Percentiles rank a stretch among this genome's conserved stretches.
Evolutionary conservation across 1,140 invertebrate species (phyloP).

Genomic region (Bombus sylvicola): DNA sequence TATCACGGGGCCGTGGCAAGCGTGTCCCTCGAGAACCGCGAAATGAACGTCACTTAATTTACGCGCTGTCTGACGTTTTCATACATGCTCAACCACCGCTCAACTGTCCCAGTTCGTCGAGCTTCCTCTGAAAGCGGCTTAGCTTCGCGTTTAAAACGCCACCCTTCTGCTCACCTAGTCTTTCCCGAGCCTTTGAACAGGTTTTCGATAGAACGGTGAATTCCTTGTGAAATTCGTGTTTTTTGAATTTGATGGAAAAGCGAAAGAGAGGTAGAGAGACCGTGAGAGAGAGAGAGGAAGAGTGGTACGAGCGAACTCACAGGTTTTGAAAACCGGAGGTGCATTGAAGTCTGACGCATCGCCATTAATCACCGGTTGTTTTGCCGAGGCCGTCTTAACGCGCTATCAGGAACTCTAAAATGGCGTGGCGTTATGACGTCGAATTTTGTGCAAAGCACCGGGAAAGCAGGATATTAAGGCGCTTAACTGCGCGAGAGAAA

Average conservation of each 20-base stretch:
- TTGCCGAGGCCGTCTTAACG: slow-evolving; percentile 10
- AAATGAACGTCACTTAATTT: slow-evolving; percentile 41
- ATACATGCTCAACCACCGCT: not conserved
- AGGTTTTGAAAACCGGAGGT: not conserved
- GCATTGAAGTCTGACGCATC: slow-evolving; percentile 1
- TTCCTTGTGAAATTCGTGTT: slow-evolving; percentile 4
- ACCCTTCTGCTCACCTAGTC: not conserved
- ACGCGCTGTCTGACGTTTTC: slow-evolving; percentile 34
- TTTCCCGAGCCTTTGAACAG: not conserved
- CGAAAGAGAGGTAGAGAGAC: not conserved
- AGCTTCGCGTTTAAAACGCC: not conserved
- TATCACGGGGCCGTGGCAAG: slow-evolving; percentile 21
- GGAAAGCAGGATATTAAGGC: not conserved
- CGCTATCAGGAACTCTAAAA: slow-evolving; percentile 18
- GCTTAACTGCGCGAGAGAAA: not conserved
- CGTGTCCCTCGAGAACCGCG: slow-evolving; percentile 10
- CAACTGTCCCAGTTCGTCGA: slow-evolving; percentile 37
- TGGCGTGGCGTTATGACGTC: slow-evolving; percentile 15
- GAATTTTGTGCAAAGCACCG: slow-evolving; percentile 16
- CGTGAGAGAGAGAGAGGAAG: not conserved
- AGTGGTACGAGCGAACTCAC: not conserved
- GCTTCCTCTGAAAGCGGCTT: not conserved
- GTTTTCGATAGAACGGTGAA: not conserved
- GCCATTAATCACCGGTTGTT: slow-evolving; percentile 25
- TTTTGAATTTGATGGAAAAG: not conserved